Evolutionary conservation across 2,797 vertebrate genomes (phyloP).

Genomic region (Micromesistius poutassou): DNA sequence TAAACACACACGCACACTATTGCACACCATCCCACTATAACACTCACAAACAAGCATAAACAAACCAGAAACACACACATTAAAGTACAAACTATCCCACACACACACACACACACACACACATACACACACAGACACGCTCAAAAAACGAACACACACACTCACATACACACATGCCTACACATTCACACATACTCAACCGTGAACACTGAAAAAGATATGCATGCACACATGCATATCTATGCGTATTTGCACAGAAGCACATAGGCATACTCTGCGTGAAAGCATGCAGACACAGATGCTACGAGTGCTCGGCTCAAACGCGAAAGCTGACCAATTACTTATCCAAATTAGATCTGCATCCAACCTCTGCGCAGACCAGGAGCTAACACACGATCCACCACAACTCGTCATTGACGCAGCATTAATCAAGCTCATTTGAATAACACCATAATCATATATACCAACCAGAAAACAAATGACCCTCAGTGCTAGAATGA

Average conservation of each 20-base stretch:
- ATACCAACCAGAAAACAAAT: not conserved
- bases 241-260: not conserved
- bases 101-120: no score
- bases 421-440: not conserved
- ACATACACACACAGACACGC: no score
- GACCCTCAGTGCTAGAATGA: not conserved
- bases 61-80: no score
- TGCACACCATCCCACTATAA: no score
- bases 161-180: not conserved
- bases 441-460: no score
- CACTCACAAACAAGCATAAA: no score
- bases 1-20: no score
- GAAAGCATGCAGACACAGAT: constrained; percentile 21
- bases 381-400: not conserved
- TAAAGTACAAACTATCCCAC: no score
- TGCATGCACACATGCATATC: no score
- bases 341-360: no score
- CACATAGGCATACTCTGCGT: not conserved
- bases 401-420: not conserved
- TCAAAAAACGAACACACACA: not conserved
- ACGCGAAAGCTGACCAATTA: not conserved
- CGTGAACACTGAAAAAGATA: no score
- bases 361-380: not conserved
- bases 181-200: not conserved
- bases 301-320: constrained; percentile 21